phyloP scores from a whole-genome alignment of 2,797 vertebrate genomes.

The Myotis myotis region DNA sequence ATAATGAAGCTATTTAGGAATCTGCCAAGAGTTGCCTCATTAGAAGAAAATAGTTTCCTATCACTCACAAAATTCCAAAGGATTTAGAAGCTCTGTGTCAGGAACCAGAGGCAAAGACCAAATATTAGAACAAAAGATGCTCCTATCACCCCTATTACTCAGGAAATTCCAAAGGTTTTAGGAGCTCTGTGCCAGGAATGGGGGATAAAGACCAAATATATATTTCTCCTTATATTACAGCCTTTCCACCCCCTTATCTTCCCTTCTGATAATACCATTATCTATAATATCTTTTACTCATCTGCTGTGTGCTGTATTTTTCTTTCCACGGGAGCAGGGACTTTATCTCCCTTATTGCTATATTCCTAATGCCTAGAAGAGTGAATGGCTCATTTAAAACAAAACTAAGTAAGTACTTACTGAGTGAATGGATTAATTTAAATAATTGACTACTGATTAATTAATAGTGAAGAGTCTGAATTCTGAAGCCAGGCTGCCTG shows the following conservation, averaged over 20 bases:
- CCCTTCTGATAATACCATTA: background rate
- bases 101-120: background rate
- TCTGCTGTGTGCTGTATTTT: background rate
- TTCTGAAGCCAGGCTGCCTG: background rate
- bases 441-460: background rate
- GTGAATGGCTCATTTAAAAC: background rate
- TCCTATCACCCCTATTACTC: background rate
- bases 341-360: background rate
- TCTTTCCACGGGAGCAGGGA: rapidly evolving
- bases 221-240: background rate
- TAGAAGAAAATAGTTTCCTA: background rate
- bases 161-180: background rate
- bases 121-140: background rate
- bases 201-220: background rate
- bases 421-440: background rate
- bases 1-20: background rate
- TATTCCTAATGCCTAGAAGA: background rate
- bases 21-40: background rate
- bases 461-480: background rate
- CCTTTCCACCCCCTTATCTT: background rate
- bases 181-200: background rate
- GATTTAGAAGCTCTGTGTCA: background rate
- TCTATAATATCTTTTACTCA: background rate
- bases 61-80: background rate
- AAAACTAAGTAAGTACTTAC: background rate